Conservation (phyloP, 2,113 vertebrate genomes). For the Rhineura floridana region DNA sequence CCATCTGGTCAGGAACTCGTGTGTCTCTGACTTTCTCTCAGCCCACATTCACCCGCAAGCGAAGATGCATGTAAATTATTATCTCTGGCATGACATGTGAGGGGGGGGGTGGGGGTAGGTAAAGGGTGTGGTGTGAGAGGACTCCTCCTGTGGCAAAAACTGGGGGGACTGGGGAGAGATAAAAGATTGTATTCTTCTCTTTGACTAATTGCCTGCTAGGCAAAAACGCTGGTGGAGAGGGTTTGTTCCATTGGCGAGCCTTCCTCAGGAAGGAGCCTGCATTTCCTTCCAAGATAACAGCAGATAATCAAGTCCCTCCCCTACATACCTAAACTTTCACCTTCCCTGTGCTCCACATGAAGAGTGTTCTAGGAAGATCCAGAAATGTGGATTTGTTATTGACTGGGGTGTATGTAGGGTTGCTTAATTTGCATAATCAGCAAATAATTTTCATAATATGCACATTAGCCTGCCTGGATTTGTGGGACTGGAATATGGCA, state of each 20-base stretch:
- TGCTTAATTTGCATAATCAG: too few species aligned
- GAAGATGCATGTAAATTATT: too few species aligned
- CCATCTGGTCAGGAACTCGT: neutral
- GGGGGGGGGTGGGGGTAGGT: too few species aligned
- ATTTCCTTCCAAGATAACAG: neutral
- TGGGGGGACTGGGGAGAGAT: neutral
- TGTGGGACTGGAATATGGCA: too few species aligned
- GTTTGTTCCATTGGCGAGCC: neutral
- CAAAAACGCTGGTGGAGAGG: neutral
- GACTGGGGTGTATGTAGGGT: neutral
- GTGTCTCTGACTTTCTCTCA: neutral
- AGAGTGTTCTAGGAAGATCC: neutral
- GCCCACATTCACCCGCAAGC: neutral
- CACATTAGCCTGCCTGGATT: too few species aligned
- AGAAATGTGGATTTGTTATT: neutral
- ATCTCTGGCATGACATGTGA: too few species aligned
- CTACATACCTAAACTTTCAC: neutral
- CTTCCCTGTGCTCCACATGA: neutral
- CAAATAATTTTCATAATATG: too few species aligned
- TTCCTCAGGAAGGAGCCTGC: neutral
- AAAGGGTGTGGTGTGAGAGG: neutral
- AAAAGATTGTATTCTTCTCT: neutral
- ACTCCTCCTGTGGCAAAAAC: neutral
- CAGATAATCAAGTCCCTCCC: neutral
- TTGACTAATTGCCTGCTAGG: neutral